phyloP scores from a whole-genome alignment of 2,888 invertebrate genomes.

The Halictus ligatus region DNA sequence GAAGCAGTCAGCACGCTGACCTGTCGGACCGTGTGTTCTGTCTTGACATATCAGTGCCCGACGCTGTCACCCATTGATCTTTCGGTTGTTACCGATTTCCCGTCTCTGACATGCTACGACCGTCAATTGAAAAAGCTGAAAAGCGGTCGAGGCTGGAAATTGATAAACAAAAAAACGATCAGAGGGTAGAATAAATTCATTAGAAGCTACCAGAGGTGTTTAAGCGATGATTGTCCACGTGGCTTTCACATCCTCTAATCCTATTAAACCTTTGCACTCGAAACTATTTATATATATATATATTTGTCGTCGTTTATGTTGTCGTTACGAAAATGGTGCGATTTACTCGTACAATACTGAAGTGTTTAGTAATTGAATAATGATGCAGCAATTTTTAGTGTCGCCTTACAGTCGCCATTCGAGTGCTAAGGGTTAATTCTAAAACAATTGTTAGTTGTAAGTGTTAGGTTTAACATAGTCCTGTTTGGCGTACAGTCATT shows the following conservation, averaged over 20 bases:
- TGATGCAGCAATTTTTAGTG: too few species aligned
- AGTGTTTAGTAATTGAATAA: too few species aligned
- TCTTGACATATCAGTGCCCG: neutral
- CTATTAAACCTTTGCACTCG: too few species aligned
- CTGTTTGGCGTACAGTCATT: neutral
- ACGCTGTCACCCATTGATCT: neutral
- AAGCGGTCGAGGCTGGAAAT: neutral
- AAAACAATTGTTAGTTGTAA: neutral
- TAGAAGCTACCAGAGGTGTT: neutral
- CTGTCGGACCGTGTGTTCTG: neutral
- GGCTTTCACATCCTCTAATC: too few species aligned
- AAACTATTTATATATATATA: too few species aligned
- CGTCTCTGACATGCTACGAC: neutral
- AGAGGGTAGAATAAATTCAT: neutral
- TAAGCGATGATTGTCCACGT: too few species aligned
- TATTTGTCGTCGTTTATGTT: too few species aligned
- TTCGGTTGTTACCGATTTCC: neutral
- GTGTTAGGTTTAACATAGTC: neutral
- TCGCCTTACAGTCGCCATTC: too few species aligned
- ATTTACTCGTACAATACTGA: too few species aligned
- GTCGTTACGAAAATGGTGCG: too few species aligned
- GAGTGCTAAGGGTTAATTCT: neutral
- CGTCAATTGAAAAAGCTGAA: neutral
- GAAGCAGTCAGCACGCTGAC: neutral
- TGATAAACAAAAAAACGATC: neutral